A percentile compares a stretch with the other conserved stretches of the same genome.
phyloP scores from a whole-genome alignment of 2,113 vertebrate genomes.

The Chaenogobius annularis region DNA sequence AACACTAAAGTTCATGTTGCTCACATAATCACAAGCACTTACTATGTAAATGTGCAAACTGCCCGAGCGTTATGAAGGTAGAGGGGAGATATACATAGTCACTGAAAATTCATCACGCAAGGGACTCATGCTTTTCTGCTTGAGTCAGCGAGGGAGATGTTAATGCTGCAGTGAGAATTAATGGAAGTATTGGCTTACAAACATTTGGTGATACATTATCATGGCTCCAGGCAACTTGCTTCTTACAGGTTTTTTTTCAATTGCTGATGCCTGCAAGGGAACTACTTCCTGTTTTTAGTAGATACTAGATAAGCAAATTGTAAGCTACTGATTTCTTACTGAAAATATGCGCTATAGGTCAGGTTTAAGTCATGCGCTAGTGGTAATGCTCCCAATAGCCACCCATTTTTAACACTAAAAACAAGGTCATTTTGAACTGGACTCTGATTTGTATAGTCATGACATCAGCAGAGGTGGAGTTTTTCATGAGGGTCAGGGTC shows the following conservation, averaged over 20 bases:
- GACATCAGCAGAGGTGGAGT: too few species aligned
- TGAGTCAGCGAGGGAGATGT: constrained; percentile 75
- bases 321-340: constrained; percentile 38
- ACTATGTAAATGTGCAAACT: constrained; percentile 58
- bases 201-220: constrained; percentile 76
- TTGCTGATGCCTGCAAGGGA: constrained; percentile 40
- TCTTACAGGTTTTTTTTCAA: constrained; percentile 67
- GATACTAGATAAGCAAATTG: constrained; percentile 58
- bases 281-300: constrained; percentile 71
- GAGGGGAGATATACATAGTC: constrained; percentile 53
- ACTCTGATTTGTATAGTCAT: too few species aligned
- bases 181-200: constrained; percentile 76
- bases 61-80: constrained; percentile 49
- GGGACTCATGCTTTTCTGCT: constrained; percentile 64
- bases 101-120: constrained; percentile 61
- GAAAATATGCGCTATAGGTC: not conserved
- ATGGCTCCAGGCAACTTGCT: constrained; percentile 60
- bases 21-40: constrained; percentile 64
- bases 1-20: constrained; percentile 59
- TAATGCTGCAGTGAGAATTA: constrained; percentile 73
- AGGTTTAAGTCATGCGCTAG: not conserved
- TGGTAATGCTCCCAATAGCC: not conserved
- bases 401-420: not conserved
- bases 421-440: too few species aligned
- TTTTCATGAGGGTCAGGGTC: too few species aligned